Evolutionary conservation across 2,888 invertebrate species (phyloP), one percentile per base, ranked within the genome.

Genomic region (Mayetiola destructor): DNA sequence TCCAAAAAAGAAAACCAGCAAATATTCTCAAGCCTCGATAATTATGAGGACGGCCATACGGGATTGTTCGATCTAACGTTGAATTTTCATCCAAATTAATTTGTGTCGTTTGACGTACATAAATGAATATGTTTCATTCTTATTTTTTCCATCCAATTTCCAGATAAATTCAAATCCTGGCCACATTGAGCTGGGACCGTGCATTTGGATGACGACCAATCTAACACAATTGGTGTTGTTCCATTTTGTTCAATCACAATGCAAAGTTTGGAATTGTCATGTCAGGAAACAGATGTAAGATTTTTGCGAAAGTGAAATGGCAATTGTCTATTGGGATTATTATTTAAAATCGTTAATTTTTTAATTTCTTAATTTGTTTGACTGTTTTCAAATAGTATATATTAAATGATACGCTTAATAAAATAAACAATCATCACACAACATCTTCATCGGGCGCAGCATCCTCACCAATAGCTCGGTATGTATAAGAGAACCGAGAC

Each of bases 241-340:
- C 53, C 30, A 20, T 53, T 48, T 27, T 48, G 48, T 48, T 27
- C 30, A 30, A 32, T 53, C 78, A 80, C 75, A 73, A 80, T 80
- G 80, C 79, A 79, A 78, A 79, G 78, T 75, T 75, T 78, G 76
- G 78, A 78, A 73, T 77, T 77, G 73, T 77, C 77, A 76, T 77
- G 77, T 75, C 77, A 79, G 75, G 79, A 79, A 77, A 78, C 77
- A 75, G 79, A 80, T 73, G 79, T 79, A 71, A 76, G 30, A 42
- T 14, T 53, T 12, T 3, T 12, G 12, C 8, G 12, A 32, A 8
- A 8, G 12, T 32, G 6, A 12, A 32, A 12, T 12, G 6, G 32
- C 32, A 12, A 9, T 12, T 32, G 12, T 8, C 32, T 9, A 37
- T n/a, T 37, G 10, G 9, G 5, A 10, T 37, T n/a, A 37, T 37